phyloP scores from a whole-genome alignment of 2,113 vertebrate genomes.

The Beaufortia kweichowensis region DNA sequence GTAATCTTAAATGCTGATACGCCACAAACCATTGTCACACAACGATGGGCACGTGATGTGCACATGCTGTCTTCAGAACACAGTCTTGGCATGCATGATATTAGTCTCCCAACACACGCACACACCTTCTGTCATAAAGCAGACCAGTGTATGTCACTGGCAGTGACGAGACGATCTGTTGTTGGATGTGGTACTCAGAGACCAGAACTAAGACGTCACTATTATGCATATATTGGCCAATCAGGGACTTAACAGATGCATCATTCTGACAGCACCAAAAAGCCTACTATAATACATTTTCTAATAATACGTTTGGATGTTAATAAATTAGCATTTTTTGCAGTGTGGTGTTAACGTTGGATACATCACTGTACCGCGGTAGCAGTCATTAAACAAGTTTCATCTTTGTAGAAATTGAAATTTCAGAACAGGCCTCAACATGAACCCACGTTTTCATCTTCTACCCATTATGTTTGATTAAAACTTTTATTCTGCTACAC shows the following conservation, averaged over 20 bases:
- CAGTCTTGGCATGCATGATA: slow-evolving; percentile 2
- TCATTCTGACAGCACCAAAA: background rate
- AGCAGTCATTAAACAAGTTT: background rate
- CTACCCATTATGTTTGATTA: too few species aligned
- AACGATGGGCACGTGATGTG: slow-evolving; percentile 8
- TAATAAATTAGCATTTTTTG: too few species aligned
- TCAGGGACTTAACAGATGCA: background rate
- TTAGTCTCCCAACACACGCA: slow-evolving; percentile 12
- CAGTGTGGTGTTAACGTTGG: too few species aligned
- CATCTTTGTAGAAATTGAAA: background rate
- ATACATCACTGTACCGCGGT: background rate
- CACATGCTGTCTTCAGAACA: slow-evolving; percentile 21
- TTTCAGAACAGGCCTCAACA: background rate
- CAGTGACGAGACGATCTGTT: slow-evolving; percentile 12
- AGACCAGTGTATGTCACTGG: slow-evolving; percentile 11
- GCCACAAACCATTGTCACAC: background rate
- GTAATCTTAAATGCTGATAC: background rate
- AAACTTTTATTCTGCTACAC: too few species aligned
- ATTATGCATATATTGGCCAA: background rate
- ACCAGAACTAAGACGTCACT: background rate
- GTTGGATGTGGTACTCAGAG: background rate
- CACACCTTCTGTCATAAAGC: slow-evolving; percentile 37
- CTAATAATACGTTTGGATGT: too few species aligned
- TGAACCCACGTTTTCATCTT: background rate
- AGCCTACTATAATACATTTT: too few species aligned